phyloP scores from a whole-genome alignment of 1,140 invertebrate genomes.

The Melitaea cinxia region DNA sequence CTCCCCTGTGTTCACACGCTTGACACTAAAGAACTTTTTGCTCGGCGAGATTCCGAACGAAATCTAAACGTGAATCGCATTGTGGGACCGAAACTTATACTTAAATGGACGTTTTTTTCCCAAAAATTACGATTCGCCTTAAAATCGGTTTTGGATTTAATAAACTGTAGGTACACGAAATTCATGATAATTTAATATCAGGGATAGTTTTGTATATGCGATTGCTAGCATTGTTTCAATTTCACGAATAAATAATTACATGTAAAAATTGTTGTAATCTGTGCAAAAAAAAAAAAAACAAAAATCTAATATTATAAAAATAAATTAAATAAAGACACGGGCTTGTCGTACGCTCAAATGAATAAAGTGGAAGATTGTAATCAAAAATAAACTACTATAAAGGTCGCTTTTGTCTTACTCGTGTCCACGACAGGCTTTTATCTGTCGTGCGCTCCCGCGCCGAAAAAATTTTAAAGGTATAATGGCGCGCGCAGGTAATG shows the following conservation, averaged over 20 bases:
- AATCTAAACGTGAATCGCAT: slow-evolving; percentile 68
- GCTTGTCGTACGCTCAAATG: slow-evolving; percentile 30
- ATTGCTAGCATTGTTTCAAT: neutral
- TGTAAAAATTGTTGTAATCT: neutral
- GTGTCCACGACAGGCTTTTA: slow-evolving; percentile 75
- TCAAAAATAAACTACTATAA: slow-evolving; percentile 73
- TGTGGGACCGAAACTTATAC: slow-evolving; percentile 61
- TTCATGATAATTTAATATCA: neutral
- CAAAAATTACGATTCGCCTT: slow-evolving; percentile 18
- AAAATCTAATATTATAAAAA: slow-evolving; percentile 40
- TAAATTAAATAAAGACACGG: slow-evolving; percentile 43
- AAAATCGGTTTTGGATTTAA: slow-evolving; percentile 5
- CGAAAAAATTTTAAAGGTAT: slow-evolving; percentile 54
- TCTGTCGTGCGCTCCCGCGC: slow-evolving; percentile 44
- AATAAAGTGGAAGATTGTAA: slow-evolving; percentile 69
- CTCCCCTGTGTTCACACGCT: slow-evolving; percentile 62
- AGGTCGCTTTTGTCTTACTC: slow-evolving; percentile 68
- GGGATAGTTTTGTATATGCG: too few species aligned
- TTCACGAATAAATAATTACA: neutral
- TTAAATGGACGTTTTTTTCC: slow-evolving; percentile 46
- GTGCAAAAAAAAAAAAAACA: neutral
- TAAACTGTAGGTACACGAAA: neutral
- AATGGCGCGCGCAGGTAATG: slow-evolving; percentile 70
- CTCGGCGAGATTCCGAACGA: slow-evolving; percentile 54
- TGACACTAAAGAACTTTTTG: slow-evolving; percentile 65